phyloP scores from a whole-genome alignment of 2,113 vertebrate species.

The Grus americana region DNA sequence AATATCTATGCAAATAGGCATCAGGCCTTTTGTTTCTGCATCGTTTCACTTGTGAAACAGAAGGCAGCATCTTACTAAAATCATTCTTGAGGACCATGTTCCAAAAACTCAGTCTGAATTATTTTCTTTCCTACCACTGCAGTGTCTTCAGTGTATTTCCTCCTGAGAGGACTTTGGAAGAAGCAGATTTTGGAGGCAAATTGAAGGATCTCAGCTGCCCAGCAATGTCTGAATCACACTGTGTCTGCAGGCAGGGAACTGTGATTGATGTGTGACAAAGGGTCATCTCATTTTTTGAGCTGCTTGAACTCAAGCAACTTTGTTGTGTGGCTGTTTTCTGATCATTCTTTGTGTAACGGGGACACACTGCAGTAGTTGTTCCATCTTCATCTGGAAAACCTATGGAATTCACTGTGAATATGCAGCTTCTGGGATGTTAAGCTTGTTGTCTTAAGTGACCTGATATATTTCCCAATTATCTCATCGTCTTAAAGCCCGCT shows the following conservation, averaged over 20 bases:
- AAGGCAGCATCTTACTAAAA: background rate
- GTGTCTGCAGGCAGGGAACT: background rate
- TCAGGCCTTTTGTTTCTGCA: background rate
- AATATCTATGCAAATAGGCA: background rate
- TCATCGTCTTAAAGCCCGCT: background rate
- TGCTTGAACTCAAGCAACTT: background rate
- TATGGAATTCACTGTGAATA: background rate
- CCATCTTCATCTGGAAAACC: background rate
- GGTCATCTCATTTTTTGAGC: background rate
- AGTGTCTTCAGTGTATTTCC: background rate
- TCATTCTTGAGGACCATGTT: background rate
- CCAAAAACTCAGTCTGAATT: background rate
- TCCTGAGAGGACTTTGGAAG: background rate
- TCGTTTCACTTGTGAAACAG: background rate
- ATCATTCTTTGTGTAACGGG: background rate
- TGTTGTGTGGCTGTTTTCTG: background rate
- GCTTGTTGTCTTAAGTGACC: background rate
- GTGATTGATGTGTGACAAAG: background rate
- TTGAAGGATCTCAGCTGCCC: background rate
- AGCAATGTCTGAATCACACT: background rate
- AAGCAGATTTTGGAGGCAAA: background rate
- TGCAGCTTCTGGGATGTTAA: background rate
- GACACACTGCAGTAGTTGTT: background rate
- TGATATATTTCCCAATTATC: background rate
- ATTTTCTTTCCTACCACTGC: background rate